Evolutionary conservation across 2,888 invertebrate species (phyloP), one percentile per base, ranked within the genome.

Genomic region (Darwinula stevensoni): DNA sequence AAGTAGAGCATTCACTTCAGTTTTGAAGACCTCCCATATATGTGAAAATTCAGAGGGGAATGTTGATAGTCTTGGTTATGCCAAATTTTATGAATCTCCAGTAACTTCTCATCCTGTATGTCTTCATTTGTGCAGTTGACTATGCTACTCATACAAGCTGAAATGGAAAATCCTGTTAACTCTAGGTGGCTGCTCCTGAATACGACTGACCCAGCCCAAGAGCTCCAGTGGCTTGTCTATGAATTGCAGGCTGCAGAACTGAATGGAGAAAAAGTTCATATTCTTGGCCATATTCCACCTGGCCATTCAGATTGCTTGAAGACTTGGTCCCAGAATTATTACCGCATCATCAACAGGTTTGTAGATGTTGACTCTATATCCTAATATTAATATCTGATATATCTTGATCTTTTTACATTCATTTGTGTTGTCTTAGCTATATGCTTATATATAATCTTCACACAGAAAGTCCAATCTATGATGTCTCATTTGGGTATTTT

Each of bases 251-350:
- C 75, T 9, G 84, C 91, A 0, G 91, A 91, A 52, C 72, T 78
- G 48, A 76, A 71, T 40, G 74, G 72, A 11, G 84, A 86, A 50
- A 84, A 88, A 51, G 91, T 91, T 9, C 88, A 91, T 45, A 71
- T 94, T n/a, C 73, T 94, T 33, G 86, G 84, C 0, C 94, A 94
- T 48, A 86, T 91, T 42, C 86, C 86, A 1, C 88, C 91, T 0
- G 86, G 88, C 3, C 75, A 76, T 46, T 68, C 73, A 0, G 84
- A 84, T 49, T 88, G 88, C 45, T 53, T 88, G 18, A 80, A 82
- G 55, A 73, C 84, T 3, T 94, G 88, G 84, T 84, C 86, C 4
- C 65, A 80, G 39, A 91, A 91, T 52, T 82, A 76, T 49, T 80
- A 82, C 45, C 67, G 69, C 29, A 78, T 82, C 34, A 65, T 82